Percentiles rank a stretch among this genome's conserved stretches.
These are phyloP conservation scores for Sarcophaga subvicina DNA, from an alignment of 2,888 invertebrate species.

Conservation along the genomic window DNA sequence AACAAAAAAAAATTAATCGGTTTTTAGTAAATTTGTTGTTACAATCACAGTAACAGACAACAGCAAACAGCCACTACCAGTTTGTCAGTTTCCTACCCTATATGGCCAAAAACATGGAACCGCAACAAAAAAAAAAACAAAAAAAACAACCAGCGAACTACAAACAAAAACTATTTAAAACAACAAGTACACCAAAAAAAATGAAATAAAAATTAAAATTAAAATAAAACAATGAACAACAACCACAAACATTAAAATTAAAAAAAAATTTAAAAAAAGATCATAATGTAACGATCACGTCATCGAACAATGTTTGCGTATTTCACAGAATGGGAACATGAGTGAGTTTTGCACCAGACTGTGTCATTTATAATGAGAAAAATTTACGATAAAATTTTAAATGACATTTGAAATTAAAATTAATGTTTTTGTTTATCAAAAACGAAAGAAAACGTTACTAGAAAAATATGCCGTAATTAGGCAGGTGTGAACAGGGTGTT, in stretches of 20 bases:
- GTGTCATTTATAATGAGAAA: background rate
- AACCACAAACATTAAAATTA: background rate
- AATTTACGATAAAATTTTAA: constrained; percentile 22
- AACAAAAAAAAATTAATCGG: constrained; percentile 19
- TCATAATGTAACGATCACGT: constrained; percentile 61
- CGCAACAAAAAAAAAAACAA: constrained; percentile 22
- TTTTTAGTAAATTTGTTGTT: constrained; percentile 46
- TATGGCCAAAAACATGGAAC: constrained; percentile 60
- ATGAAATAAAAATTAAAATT: background rate
- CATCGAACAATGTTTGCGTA: constrained; percentile 42
- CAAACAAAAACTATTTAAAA: constrained; percentile 30
- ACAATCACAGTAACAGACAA: constrained; percentile 4
- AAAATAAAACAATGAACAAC: background rate
- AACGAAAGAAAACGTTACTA: background rate
- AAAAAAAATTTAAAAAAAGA: background rate
- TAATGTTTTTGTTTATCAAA: background rate
- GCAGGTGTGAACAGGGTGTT: too few species aligned
- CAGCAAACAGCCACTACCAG: constrained; percentile 46
- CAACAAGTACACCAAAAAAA: constrained; percentile 14
- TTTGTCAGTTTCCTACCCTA: constrained; percentile 58
- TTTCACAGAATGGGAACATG: background rate
- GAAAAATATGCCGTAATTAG: too few species aligned
- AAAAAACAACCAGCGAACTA: constrained; percentile 15
- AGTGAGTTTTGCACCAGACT: background rate
- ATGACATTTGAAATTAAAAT: constrained; percentile 20